A percentile compares a stretch with the other conserved stretches of the same genome.
These are phyloP conservation scores for Scaptomyza flava DNA, from an alignment of 2,888 invertebrate species.

Conservation along the genomic window DNA sequence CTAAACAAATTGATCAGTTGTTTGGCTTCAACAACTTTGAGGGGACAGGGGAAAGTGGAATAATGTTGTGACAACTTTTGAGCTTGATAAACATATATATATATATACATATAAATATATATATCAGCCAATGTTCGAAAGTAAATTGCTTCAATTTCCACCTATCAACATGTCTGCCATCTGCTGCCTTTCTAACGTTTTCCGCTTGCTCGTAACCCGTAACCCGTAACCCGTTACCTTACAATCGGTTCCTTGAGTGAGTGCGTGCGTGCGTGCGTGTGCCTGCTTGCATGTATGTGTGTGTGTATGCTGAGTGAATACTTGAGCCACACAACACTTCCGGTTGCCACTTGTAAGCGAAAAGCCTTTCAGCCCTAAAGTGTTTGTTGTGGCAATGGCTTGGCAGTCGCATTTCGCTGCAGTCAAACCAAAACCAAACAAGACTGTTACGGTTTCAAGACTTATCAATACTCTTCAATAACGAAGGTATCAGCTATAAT, in stretches of 20 bases:
- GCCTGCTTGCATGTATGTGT: constrained; percentile 9
- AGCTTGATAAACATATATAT: not conserved
- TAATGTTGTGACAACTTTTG: constrained; percentile 28
- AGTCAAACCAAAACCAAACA: constrained; percentile 19
- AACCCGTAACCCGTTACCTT: not conserved
- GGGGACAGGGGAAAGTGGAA: constrained; percentile 36
- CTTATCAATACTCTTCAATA: not conserved
- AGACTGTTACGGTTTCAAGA: not conserved
- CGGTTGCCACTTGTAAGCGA: constrained; percentile 76
- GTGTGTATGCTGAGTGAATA: constrained; percentile 64
- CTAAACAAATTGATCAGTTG: constrained; percentile 28
- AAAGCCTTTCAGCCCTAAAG: constrained; percentile 79
- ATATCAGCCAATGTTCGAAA: constrained; percentile 53
- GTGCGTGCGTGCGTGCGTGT: constrained; percentile 22
- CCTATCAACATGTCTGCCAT: constrained; percentile 77
- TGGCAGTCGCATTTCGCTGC: constrained; percentile 45
- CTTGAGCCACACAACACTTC: constrained; percentile 79
- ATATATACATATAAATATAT: no score
- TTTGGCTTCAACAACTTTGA: constrained; percentile 29
- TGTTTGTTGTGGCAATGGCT: constrained; percentile 70
- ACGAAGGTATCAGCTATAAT: not conserved
- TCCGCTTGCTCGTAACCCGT: not conserved
- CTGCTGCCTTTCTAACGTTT: constrained; percentile 27
- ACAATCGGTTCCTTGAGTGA: constrained; percentile 18
- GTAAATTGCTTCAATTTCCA: constrained; percentile 79